A percentile compares a stretch with the other conserved stretches of the same genome.
These are phyloP conservation scores for Diadromus collaris DNA, from an alignment of 2,888 invertebrate genomes.

Conservation along the genomic window DNA sequence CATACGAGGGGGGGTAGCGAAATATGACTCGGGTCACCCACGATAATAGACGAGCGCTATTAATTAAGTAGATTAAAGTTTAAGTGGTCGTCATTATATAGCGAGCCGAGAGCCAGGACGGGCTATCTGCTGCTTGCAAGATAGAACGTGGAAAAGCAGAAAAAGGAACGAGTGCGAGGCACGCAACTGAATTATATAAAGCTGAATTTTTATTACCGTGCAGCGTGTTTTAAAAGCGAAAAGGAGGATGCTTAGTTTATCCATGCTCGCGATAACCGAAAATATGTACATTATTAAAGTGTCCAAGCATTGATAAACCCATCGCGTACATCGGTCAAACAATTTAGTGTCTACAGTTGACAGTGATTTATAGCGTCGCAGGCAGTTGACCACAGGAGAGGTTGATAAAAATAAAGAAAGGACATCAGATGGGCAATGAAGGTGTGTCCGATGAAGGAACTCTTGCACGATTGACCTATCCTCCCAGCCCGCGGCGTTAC, in stretches of 20 bases:
- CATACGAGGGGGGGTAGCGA: slow-evolving; percentile 55
- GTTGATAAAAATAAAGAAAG: too few relatives aligned
- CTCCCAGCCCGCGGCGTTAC: slow-evolving; percentile 1
- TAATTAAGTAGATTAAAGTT: slow-evolving; percentile 77
- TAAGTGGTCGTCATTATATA: slow-evolving; percentile 74
- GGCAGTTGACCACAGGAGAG: not conserved
- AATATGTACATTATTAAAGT: not conserved
- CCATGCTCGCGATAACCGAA: not conserved
- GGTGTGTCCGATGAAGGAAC: not conserved
- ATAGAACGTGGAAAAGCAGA: slow-evolving; percentile 53
- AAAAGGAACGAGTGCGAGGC: slow-evolving; percentile 42
- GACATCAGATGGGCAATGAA: not conserved
- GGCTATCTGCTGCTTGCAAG: slow-evolving; percentile 66
- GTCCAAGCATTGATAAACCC: not conserved
- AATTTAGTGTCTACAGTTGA: too few relatives aligned
- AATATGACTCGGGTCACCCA: slow-evolving; percentile 71
- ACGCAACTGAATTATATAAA: slow-evolving; percentile 26
- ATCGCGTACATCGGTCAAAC: too few relatives aligned
- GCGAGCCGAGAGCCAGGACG: slow-evolving; percentile 48
- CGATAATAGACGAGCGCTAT: slow-evolving; percentile 76
- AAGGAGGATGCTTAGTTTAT: not conserved
- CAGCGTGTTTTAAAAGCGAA: slow-evolving; percentile 31
- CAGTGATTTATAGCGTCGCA: not conserved
- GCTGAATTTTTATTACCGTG: slow-evolving; percentile 27
- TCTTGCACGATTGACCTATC: not conserved